phyloP scores from a whole-genome alignment of 2,888 invertebrate species.

The Temnothorax rugatulus region DNA sequence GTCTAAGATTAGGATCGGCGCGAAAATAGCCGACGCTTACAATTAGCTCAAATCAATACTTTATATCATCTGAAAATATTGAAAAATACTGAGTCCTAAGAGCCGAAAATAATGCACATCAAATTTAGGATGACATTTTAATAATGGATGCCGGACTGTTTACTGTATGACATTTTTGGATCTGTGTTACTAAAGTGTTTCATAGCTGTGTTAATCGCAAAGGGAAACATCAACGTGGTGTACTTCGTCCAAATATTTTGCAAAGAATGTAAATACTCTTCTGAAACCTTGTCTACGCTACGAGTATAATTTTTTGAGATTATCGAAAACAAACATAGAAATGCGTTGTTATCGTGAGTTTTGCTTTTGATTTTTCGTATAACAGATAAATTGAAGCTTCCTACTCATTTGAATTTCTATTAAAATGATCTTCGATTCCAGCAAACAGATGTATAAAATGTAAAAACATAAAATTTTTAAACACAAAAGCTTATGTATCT shows the following conservation, averaged over 20 bases:
- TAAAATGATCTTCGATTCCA: neutral
- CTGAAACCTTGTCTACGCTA: neutral
- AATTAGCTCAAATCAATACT: neutral
- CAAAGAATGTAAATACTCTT: neutral
- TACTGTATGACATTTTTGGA: neutral
- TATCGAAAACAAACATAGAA: conserved; percentile 2
- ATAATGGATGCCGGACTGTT: neutral
- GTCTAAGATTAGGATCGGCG: neutral
- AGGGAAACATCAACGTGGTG: neutral
- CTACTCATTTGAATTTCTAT: neutral
- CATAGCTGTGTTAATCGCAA: neutral
- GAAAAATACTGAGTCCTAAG: neutral
- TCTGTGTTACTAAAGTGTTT: neutral
- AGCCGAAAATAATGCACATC: too few species aligned
- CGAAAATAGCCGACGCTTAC: neutral
- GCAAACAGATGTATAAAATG: neutral
- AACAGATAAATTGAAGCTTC: neutral
- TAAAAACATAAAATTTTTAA: neutral
- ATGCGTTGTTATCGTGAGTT: neutral
- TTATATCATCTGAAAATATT: neutral
- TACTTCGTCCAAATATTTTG: conserved; percentile 3
- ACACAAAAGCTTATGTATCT: neutral
- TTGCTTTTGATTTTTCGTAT: neutral
- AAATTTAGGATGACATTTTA: conserved; percentile 16
- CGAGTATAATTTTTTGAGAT: neutral